phyloP scores from a whole-genome alignment of 1,140 invertebrate genomes.

The Diachasma alloeum region DNA sequence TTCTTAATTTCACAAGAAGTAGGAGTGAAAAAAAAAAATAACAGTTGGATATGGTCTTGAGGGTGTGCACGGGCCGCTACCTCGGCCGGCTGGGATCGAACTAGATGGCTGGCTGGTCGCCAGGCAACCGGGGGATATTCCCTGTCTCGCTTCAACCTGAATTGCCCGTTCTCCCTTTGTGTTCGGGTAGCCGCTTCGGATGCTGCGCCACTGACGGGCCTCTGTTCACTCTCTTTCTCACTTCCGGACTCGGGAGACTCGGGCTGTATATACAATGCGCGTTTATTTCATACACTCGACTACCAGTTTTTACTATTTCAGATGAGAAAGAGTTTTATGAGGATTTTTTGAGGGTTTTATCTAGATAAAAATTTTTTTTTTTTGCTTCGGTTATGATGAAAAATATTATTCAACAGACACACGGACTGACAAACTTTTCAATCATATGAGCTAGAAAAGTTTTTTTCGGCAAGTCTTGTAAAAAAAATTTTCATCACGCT shows the following conservation, averaged over 20 bases:
- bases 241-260: constrained; percentile 21
- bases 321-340: too few species aligned
- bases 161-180: not conserved
- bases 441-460: too few species aligned
- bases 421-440: too few species aligned
- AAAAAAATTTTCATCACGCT: too few species aligned
- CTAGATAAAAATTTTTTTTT: too few species aligned
- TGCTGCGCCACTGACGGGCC: not conserved
- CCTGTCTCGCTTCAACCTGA: not conserved
- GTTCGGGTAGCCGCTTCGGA: not conserved
- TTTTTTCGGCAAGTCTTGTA: too few species aligned
- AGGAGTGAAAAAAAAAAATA: too few species aligned
- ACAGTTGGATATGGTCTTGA: constrained; percentile 17
- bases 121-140: constrained; percentile 59
- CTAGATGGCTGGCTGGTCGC: constrained; percentile 63
- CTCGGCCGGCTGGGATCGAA: constrained; percentile 63
- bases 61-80: constrained; percentile 49
- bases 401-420: too few species aligned
- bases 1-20: not conserved
- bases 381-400: too few species aligned
- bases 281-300: too few species aligned
- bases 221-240: constrained; percentile 9
- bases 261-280: not conserved
- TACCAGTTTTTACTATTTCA: too few species aligned
- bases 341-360: too few species aligned